Base-by-base conservation (phyloP, 2,797 vertebrate genomes). In the Melanotaenia maccullochi region DNA sequence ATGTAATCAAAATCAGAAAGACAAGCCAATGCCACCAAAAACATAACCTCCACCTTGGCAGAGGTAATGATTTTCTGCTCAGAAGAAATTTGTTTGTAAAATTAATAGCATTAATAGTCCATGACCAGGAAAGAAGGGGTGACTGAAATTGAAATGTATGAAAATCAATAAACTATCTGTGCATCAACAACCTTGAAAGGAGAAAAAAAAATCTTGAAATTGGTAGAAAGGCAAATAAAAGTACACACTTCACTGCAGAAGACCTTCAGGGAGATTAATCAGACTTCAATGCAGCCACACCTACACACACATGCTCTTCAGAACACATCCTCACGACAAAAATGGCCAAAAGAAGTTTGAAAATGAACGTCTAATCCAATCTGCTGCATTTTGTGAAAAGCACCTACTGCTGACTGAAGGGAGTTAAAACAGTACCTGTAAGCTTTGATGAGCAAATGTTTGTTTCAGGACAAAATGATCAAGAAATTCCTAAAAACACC, bases 21-120 rank as follows among this genome's bases (percentile, higher is more conserved):
- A 30, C 28, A 30, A 30, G 4, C 28, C 28, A 30, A 30, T 30
- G 28, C 4, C 28, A 30, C 28, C 28, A 30, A 30, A 30, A 30
- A 30, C 4, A 30, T 30, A 30, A 30, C 28, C 28, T 30, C 28
- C 52, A 30, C 28, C 28, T 30, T 30, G 28, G 28, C 28, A 30
- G 28, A 30, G 4, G 4, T 30, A 30, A 30, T 30, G 28, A 30
- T 62, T 24, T 72, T 61, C 69, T 68, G 65, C 33, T 30, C 20
- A 61, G 24, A 22, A 68, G 36, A 78, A 54, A 56, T 67, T 18
- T 60, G 69, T 75, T 68, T 33, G 64, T 75, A 83, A 42, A 44
- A 59, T 51, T 57, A 82, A 79, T 33, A 22, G 33, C 32, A 40
- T 73, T 0, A 75, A 12, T 0, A 60, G 35, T 32, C n/a, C 22